Evolutionary conservation across 2,888 invertebrate genomes (phyloP).

Genomic region (Netelia inedita): DNA sequence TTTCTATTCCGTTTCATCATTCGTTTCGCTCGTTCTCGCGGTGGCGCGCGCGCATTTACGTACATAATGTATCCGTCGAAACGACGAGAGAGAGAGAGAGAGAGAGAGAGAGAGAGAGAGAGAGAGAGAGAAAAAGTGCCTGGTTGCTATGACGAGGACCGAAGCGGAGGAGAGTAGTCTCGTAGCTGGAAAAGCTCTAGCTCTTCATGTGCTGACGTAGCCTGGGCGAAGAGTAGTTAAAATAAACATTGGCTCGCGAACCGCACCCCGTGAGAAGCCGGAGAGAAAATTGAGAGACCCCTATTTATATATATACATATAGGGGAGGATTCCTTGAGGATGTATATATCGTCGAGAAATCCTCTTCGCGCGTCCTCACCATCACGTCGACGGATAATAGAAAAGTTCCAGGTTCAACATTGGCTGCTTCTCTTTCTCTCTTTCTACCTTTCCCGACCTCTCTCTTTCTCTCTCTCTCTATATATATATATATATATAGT

Average conservation of each 20-base stretch:
- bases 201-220: conserved; percentile 39
- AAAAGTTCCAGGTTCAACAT: conserved; percentile 54
- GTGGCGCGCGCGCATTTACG: conserved; percentile 40
- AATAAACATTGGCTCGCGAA: conserved; percentile 61
- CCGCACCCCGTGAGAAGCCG: conserved; percentile 33
- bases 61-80: conserved; percentile 63
- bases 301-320: not conserved
- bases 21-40: conserved; percentile 23
- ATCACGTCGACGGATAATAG: conserved; percentile 53
- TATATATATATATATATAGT: not conserved
- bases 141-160: conserved; percentile 1
- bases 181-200: conserved; percentile 17
- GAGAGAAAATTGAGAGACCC: conserved; percentile 45
- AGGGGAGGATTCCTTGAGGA: not conserved
- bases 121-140: no score
- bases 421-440: not conserved
- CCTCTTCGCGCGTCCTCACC: conserved; percentile 31
- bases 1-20: conserved; percentile 9
- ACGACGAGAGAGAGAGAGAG: conserved; percentile 48
- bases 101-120: no score
- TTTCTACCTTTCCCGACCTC: not conserved
- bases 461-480: conserved; percentile 1
- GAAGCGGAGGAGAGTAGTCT: not conserved
- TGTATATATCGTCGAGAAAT: conserved; percentile 15
- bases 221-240: conserved; percentile 55